Percentiles rank a stretch among this genome's conserved stretches.
Conservation (phyloP, 2,888 invertebrate genomes). For the Nomada fabriciana region DNA sequence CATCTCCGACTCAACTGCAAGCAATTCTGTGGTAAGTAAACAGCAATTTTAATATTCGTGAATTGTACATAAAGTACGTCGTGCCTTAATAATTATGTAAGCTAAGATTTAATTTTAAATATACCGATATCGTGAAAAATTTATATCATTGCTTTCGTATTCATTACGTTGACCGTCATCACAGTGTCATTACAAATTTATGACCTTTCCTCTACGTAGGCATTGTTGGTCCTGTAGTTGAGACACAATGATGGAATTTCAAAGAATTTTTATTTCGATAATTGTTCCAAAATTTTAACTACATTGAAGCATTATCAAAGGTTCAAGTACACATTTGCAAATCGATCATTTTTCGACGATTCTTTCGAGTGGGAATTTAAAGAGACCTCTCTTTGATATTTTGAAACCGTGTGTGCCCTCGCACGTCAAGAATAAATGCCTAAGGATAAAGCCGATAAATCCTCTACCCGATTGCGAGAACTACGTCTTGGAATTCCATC, state of each 20-base stretch:
- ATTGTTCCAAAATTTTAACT: background rate
- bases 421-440: slow-evolving; percentile 24
- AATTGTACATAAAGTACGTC: background rate
- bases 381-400: slow-evolving; percentile 4
- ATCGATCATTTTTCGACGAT: slow-evolving; percentile 2
- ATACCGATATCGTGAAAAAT: too few relatives aligned
- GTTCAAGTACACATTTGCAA: background rate
- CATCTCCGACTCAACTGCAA: background rate
- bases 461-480: slow-evolving; percentile 51
- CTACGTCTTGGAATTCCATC: slow-evolving; percentile 64
- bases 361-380: background rate
- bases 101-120: background rate
- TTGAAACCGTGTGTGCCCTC: background rate
- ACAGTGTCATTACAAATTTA: too few relatives aligned
- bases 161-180: too few relatives aligned
- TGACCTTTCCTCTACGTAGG: too few relatives aligned
- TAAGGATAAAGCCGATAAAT: slow-evolving; percentile 56
- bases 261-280: background rate
- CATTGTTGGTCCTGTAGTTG: too few relatives aligned
- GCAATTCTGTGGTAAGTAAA: background rate
- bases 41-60: slow-evolving; percentile 3
- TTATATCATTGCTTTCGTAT: too few relatives aligned
- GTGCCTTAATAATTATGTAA: background rate
- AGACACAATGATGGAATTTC: too few relatives aligned
- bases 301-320: background rate